Evolutionary conservation across 2,113 vertebrate genomes (phyloP).

Genomic region (Dromas ardeola): DNA sequence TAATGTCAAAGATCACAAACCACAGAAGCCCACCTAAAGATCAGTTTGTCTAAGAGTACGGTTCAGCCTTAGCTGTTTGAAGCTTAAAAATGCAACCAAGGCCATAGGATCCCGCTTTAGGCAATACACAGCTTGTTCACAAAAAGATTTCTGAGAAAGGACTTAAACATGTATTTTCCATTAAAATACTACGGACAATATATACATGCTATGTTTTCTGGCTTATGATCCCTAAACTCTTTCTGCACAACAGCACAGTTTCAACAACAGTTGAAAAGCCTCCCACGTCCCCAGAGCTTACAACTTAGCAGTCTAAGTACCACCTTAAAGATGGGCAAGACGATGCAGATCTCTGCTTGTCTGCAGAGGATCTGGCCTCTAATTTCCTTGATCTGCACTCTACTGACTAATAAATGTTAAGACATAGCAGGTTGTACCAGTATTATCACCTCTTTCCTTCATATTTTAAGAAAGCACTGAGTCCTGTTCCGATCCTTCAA

Average conservation of each 20-base stretch:
- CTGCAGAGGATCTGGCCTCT: neutral
- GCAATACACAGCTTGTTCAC: neutral
- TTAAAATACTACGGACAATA: neutral
- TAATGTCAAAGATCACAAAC: fast-evolving
- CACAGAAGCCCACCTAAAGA: too few relatives aligned
- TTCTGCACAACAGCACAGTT: neutral
- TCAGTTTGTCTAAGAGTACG: fast-evolving
- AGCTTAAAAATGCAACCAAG: neutral
- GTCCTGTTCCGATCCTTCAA: neutral
- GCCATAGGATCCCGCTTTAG: neutral
- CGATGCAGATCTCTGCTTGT: neutral
- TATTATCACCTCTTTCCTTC: neutral
- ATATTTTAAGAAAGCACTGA: neutral
- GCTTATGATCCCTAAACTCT: neutral
- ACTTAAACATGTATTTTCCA: neutral
- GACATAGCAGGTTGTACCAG: neutral
- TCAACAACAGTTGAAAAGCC: neutral
- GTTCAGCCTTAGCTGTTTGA: neutral
- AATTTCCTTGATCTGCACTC: neutral
- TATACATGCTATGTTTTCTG: neutral
- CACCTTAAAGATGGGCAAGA: neutral
- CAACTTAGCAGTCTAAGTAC: neutral
- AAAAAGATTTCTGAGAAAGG: neutral
- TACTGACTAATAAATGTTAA: neutral
- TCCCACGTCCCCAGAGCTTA: neutral